Evolutionary conservation across 2,113 vertebrate species (phyloP).

Genomic region (Podiceps cristatus): DNA sequence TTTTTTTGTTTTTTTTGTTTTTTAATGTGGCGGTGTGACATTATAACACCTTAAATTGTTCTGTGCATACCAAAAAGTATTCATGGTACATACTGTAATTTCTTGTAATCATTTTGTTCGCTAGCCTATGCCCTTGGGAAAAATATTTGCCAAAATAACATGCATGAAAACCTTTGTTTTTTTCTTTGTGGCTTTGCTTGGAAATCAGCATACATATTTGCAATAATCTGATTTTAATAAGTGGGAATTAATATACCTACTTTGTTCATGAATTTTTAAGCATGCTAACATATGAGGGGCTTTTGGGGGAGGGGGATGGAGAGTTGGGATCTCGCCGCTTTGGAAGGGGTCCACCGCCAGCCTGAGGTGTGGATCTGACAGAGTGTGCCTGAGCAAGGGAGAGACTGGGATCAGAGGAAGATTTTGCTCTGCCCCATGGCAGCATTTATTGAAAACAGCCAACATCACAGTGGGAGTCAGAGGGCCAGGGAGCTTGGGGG

Average conservation of each 20-base stretch:
- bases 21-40: not conserved
- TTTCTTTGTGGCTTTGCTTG: not conserved
- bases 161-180: not conserved
- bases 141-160: constrained; percentile 28
- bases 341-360: not conserved
- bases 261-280: not conserved
- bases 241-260: not conserved
- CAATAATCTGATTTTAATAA: constrained; percentile 18
- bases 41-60: constrained; percentile 23
- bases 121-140: not conserved
- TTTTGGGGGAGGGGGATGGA: not conserved
- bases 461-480: not conserved
- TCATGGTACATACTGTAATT: constrained; percentile 11
- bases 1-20: not conserved
- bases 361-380: not conserved
- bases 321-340: not conserved
- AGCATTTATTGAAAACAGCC: not conserved
- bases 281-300: not conserved
- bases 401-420: not conserved
- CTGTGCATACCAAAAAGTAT: not conserved
- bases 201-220: not conserved
- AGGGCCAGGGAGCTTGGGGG: not conserved
- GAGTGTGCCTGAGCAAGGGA: not conserved
- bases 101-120: not conserved
- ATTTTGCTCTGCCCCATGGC: not conserved